Conservation (phyloP, 2,113 vertebrate genomes). For the Elgaria multicarinata region DNA sequence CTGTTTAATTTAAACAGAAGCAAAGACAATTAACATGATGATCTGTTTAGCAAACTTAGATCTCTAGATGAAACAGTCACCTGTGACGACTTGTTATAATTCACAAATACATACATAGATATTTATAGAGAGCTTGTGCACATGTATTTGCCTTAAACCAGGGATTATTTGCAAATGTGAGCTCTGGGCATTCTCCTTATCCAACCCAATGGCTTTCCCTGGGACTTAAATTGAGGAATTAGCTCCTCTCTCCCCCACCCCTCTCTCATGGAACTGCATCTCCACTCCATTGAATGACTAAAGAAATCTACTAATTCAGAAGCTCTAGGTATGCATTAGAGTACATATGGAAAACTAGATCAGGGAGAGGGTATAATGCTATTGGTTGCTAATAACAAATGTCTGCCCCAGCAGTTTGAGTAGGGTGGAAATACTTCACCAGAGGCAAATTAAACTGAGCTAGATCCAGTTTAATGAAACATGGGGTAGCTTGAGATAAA, state of each 20-base stretch:
- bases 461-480: background rate
- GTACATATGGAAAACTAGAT: background rate
- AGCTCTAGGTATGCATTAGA: background rate
- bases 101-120: background rate
- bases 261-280: background rate
- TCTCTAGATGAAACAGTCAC: background rate
- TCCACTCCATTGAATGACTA: background rate
- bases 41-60: slow-evolving; percentile 43
- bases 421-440: background rate
- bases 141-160: background rate
- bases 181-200: background rate
- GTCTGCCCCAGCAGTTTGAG: background rate
- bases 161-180: background rate
- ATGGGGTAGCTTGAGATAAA: background rate
- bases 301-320: background rate
- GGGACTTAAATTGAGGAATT: background rate
- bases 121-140: background rate
- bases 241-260: background rate
- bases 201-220: background rate
- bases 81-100: background rate
- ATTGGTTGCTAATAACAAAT: background rate
- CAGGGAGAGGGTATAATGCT: background rate
- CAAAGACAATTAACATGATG: slow-evolving; percentile 58
- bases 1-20: slow-evolving; percentile 51
- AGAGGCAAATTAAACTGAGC: background rate